Evolutionary conservation across 2,888 invertebrate species (phyloP).

Genomic region (Oxytorus armatus): DNA sequence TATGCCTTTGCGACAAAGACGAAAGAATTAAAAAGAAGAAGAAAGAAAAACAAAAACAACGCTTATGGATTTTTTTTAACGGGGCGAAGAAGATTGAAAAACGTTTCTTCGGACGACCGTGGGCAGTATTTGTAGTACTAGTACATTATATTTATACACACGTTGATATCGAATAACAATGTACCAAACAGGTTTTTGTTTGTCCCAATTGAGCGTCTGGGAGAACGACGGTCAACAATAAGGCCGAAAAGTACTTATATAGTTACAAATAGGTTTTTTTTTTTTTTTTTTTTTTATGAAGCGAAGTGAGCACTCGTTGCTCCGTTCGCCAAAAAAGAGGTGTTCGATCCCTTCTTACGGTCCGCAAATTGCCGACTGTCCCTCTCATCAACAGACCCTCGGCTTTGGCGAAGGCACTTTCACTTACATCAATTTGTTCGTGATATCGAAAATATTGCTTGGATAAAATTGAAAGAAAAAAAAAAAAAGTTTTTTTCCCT

Average conservation of each 20-base stretch:
- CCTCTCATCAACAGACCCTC: conserved; percentile 74
- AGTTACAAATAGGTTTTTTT: conserved; percentile 15
- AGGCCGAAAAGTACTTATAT: conserved; percentile 62
- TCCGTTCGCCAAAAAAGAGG: conserved; percentile 5
- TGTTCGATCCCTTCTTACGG: conserved; percentile 39
- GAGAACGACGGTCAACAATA: conserved; percentile 73
- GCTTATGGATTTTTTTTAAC: background rate
- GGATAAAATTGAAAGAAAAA: conserved; percentile 11
- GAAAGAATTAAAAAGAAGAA: conserved; percentile 6
- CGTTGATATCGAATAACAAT: conserved; percentile 72
- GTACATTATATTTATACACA: conserved; percentile 75
- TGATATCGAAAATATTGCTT: conserved; percentile 56
- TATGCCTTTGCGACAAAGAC: background rate
- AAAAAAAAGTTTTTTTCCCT: background rate
- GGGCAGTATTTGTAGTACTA: conserved; percentile 77
- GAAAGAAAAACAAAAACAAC: background rate
- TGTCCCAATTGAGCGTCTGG: conserved; percentile 68
- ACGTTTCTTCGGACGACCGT: conserved; percentile 74
- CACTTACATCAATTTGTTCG: conserved; percentile 73
- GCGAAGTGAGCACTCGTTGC: conserved; percentile 44
- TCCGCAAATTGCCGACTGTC: conserved; percentile 66
- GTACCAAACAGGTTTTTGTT: conserved; percentile 65
- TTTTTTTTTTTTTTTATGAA: conserved; percentile 24
- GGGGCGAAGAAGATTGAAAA: too few species aligned
- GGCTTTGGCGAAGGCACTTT: conserved; percentile 81